These are phyloP conservation scores for Lepeophtheirus salmonis DNA, from an alignment of 1,140 invertebrate species.

Conservation along the genomic window DNA sequence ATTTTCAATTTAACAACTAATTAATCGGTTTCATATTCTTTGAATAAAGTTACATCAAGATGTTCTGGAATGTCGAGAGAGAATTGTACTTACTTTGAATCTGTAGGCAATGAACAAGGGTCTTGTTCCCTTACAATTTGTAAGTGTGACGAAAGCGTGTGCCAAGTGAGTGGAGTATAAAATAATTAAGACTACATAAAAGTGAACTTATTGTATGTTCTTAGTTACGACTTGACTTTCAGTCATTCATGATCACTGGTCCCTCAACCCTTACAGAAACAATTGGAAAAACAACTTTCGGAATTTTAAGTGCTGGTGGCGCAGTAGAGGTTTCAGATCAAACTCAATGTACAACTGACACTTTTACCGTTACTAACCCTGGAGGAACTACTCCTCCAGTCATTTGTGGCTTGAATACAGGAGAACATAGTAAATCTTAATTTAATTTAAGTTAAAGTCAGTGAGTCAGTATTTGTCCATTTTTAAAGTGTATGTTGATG, in stretches of 20 bases:
- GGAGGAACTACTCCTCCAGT: conserved; percentile 7
- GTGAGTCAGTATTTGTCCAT: not conserved
- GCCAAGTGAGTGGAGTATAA: not conserved
- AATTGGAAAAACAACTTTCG: not conserved
- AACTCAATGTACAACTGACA: conserved; percentile 5
- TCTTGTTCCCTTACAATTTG: conserved; percentile 1
- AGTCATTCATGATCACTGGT: conserved; percentile 8
- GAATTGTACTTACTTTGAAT: conserved; percentile 15
- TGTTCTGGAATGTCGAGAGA: conserved; percentile 5
- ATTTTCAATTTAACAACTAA: not conserved
- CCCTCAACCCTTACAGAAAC: conserved; percentile 6
- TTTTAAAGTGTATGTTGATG: not conserved
- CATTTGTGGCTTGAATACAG: conserved; percentile 16
- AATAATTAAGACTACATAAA: not conserved
- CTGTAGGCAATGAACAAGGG: not conserved
- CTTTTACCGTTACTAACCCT: conserved; percentile 7
- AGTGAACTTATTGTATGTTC: not conserved
- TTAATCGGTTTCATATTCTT: not conserved
- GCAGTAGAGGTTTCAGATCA: not conserved
- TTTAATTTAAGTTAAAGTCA: too few relatives aligned
- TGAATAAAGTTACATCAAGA: not conserved
- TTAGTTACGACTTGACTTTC: conserved; percentile 9
- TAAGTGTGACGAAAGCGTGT: conserved; percentile 4
- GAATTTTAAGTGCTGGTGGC: not conserved
- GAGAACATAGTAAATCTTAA: conserved; percentile 11